Percentiles rank a stretch among this genome's conserved stretches.
phyloP scores from a whole-genome alignment of 2,888 invertebrate genomes.

The Leptopilina drosophilae region DNA sequence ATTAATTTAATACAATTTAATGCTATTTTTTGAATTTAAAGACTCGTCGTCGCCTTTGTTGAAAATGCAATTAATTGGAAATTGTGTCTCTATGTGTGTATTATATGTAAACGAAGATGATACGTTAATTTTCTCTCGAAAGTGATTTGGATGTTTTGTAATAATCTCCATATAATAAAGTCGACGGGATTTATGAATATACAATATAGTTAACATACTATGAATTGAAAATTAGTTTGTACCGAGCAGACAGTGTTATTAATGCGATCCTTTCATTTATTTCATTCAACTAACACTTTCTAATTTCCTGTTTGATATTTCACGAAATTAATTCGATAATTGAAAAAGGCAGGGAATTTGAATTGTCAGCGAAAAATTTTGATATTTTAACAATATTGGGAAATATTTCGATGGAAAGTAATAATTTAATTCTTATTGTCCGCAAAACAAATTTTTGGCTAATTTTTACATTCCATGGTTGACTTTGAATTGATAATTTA shows the following conservation, averaged over 20 bases:
- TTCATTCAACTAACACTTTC: constrained; percentile 21
- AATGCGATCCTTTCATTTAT: constrained; percentile 1
- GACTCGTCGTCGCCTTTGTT: too few species aligned
- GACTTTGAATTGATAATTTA: too few species aligned
- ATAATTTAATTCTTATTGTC: neutral
- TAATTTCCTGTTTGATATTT: constrained; percentile 34
- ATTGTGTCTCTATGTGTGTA: neutral
- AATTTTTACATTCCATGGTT: too few species aligned
- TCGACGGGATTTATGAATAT: constrained; percentile 2
- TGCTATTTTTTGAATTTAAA: too few species aligned
- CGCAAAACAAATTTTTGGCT: too few species aligned
- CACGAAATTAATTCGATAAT: neutral
- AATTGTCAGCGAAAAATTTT: neutral
- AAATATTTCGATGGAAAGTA: neutral
- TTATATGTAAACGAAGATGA: neutral
- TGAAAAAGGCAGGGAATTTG: neutral
- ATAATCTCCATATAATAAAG: constrained; percentile 1
- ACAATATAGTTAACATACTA: neutral
- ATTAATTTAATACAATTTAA: too few species aligned
- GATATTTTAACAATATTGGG: neutral
- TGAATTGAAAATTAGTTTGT: constrained; percentile 17
- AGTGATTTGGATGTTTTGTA: constrained; percentile 1
- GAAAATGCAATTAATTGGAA: neutral
- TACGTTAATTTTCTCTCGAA: neutral
- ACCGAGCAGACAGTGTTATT: constrained; percentile 18